Conservation (phyloP, 1,140 invertebrate species). For the Drosophila kepulauana region DNA sequence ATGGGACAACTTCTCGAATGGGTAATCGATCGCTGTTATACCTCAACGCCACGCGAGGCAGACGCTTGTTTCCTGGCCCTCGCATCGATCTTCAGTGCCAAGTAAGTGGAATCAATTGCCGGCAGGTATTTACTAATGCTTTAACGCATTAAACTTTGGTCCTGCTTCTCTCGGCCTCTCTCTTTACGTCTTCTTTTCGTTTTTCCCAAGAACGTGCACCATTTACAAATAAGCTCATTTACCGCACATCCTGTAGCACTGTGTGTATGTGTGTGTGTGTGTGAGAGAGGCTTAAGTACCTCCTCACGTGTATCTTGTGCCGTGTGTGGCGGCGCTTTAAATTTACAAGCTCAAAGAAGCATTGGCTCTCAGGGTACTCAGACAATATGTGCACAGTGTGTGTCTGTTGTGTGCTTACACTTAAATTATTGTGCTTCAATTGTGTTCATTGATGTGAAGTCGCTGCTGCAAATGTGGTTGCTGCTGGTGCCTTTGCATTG, state of each 20-base stretch:
- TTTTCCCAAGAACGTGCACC: slow-evolving; percentile 18
- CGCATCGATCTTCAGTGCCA: slow-evolving; percentile 97
- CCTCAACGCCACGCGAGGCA: slow-evolving; percentile 94
- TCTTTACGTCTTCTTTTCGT: neutral
- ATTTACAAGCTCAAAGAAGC: slow-evolving; percentile 37
- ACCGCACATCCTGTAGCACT: slow-evolving; percentile 14
- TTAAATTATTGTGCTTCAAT: slow-evolving; percentile 8
- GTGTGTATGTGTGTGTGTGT: slow-evolving; percentile 8
- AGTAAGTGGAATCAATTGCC: slow-evolving; percentile 87
- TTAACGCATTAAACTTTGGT: slow-evolving; percentile 57
- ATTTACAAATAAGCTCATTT: slow-evolving; percentile 57
- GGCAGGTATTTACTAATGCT: slow-evolving; percentile 15
- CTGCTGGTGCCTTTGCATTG: neutral
- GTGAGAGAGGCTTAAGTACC: slow-evolving; percentile 47
- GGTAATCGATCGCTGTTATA: slow-evolving; percentile 99
- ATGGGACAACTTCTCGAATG: slow-evolving; percentile 97
- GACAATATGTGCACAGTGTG: neutral
- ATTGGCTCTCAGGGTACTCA: neutral
- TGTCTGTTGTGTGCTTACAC: neutral
- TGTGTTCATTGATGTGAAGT: slow-evolving; percentile 2
- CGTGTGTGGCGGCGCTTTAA: slow-evolving; percentile 49
- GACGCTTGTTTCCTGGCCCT: slow-evolving; percentile 98
- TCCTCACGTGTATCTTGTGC: slow-evolving; percentile 50
- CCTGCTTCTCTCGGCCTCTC: neutral
- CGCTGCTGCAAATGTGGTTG: neutral